Evolutionary conservation across 2,888 invertebrate species (phyloP), one percentile per base, ranked within the genome.

Genomic region (Epicampocera succincta): DNA sequence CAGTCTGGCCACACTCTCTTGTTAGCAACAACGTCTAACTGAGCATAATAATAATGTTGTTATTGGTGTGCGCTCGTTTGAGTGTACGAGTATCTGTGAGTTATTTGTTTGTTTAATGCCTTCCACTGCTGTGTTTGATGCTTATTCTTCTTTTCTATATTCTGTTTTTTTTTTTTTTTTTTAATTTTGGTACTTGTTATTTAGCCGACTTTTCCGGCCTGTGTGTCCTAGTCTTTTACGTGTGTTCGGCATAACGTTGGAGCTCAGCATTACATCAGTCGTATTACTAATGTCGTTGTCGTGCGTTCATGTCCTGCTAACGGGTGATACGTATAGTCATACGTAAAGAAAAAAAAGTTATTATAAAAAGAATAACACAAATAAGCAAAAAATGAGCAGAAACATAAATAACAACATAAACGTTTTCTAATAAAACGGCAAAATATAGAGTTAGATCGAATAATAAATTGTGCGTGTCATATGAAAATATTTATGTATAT

Each of bases 271-370:
- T 85, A 85, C 85, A 85, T 83, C 83, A 85, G 86, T 84, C 88
- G 84, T 89, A 89, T 88, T 89, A 86, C 86, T 87, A 87, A 87
- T 86, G 88, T 87, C 88, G 87, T 87, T 86, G 87, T 86, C 87
- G 87, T 87, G 86, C 88, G 87, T 87, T 87, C 84, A 88, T 86
- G 88, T 87, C 86, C 86, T 86, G 86, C 44, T 72, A 44, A 73
- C 79, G 83, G 76, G 33, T 69, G 52, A 72, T 33, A 75, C 72
- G 75, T 71, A n/a, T n/a, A 73, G 58, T 33, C 66, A 79, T 72
- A 83, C 78, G 79, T 83, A 83, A 79, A 48, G 52, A 65, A 52
- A 44, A 73, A 33, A 13, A 71, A 11, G 12, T n/a, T n/a, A 48
- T 6, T 40, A 42, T 15, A 46, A 19, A 2, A 65, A 48, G 4